These are phyloP conservation scores for Drosophila nigromelanica DNA, from an alignment of 1,140 invertebrate species.

Conservation along the genomic window DNA sequence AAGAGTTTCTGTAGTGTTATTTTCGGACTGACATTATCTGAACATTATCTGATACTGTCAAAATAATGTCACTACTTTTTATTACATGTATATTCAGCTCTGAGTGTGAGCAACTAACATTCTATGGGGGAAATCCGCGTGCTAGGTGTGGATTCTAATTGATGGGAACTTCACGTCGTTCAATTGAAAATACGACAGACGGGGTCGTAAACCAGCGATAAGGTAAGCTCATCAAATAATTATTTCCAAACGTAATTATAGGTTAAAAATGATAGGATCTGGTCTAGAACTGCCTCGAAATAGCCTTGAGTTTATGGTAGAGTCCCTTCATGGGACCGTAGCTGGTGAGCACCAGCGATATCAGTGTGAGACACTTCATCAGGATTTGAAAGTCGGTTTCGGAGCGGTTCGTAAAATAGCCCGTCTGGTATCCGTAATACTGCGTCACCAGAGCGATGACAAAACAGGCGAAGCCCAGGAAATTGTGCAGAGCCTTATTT, in stretches of 20 bases:
- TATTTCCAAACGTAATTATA: neutral
- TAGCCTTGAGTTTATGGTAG: slow-evolving; percentile 50
- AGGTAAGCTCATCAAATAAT: neutral
- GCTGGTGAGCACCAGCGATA: slow-evolving; percentile 61
- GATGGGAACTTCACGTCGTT: too few relatives aligned
- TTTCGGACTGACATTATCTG: neutral
- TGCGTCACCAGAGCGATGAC: slow-evolving; percentile 72
- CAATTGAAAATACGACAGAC: neutral
- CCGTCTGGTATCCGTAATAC: slow-evolving; percentile 80
- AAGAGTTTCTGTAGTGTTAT: too few relatives aligned
- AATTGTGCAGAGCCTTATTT: slow-evolving; percentile 76
- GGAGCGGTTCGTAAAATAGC: slow-evolving; percentile 59
- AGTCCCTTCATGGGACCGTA: slow-evolving; percentile 72
- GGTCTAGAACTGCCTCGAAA: slow-evolving; percentile 56
- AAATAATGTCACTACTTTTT: neutral
- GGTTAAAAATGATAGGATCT: neutral
- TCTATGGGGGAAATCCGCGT: slow-evolving; percentile 1
- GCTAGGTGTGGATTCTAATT: neutral
- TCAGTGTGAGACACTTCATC: slow-evolving; percentile 69
- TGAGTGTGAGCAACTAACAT: neutral
- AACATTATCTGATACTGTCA: slow-evolving; percentile 1
- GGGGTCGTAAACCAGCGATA: neutral
- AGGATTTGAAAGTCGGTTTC: slow-evolving; percentile 57
- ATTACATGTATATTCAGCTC: neutral
- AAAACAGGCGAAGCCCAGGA: slow-evolving; percentile 69